Evolutionary conservation across 1,140 invertebrate genomes (phyloP), one percentile per base, ranked within the genome.

Genomic region (Andrena cerasifolii): DNA sequence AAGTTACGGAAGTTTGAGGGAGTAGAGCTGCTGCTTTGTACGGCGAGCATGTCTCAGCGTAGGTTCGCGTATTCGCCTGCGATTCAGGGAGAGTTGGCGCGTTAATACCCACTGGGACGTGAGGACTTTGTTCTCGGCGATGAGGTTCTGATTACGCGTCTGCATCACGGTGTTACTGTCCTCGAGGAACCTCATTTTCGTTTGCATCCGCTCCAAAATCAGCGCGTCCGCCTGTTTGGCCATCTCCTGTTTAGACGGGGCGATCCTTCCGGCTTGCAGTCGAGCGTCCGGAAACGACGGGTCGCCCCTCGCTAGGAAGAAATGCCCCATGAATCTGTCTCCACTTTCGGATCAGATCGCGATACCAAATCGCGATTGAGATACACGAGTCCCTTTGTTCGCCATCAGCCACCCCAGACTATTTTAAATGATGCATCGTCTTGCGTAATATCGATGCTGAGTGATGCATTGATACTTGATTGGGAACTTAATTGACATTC

Each of bases 81-180:
- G 31, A 21, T 0, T 26, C 36, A n/a, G 18, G n/a, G 28, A 31
- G 26, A 58, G 54, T 72, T 21, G 24, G 24, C 7, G 31, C 24
- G 16, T 75, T 58, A 58, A 53, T 53, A 53, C 72, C 86, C 76
- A 90, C 88, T 82, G 82, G 51, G 82, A 81, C 28, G 62, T 79
- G 12, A 90, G 71, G 43, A n/a, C 68, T 53, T 77, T 79, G 59
- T 89, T 90, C 67, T 90, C 87, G 18, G 63, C 26, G 2, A 86
- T n/a, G 5, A 88, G 82, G 45, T 86, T 80, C 14, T 86, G 78
- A 71, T 83, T 86, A 36, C 84, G 70, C 31, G 78, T 78, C 66
- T 82, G 80, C 67, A 89, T 62, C 5, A 72, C 54, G 31, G 65
- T 56, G 31, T 88, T 87, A 31, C 66, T 87, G 16, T 88, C 82